Evolutionary conservation across 2,888 invertebrate species (phyloP), one percentile per base, ranked within the genome.

Genomic region (Hirtodrosophila alboralis): DNA sequence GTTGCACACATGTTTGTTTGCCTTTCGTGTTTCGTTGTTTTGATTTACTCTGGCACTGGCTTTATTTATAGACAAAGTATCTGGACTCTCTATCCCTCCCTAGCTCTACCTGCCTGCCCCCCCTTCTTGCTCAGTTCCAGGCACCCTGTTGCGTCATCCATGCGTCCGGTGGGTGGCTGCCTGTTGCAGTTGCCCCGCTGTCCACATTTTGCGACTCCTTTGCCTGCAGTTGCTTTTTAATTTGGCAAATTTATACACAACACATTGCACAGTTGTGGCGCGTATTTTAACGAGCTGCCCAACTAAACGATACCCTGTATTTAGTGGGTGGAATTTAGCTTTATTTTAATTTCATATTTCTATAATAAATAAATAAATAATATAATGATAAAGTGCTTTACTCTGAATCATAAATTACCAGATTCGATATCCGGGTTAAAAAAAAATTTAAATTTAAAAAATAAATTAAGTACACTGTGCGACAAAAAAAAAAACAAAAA

Each of bases 71-170:
- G 84, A 85, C 78, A 78, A 71, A 73, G 74, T 70, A 74, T 41
- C 36, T n/a, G n/a, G n/a, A n/a, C n/a, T 10, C 44, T 18, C n/a
- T 23, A 0, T 12, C 6, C 4, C 31, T 12, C 37, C 30, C 27
- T n/a, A 23, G 6, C 16, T 13, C 10, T 30, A 1, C 14, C 28
- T 10, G n/a, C n/a, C n/a, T n/a, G n/a, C n/a, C n/a, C n/a, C n/a
- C n/a, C n/a, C n/a, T n/a, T n/a, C n/a, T n/a, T n/a, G n/a, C n/a
- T n/a, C n/a, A n/a, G n/a, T n/a, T n/a, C n/a, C 34, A 36, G 78
- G 76, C 79, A 71, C 87, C 87, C 88, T 86, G 87, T 87, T 88
- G 88, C 87, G 88, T 88, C 88, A 88, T 87, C 79, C 68, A 75
- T 70, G 75, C 63, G 70, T 84, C 75, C 84, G 70, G 84, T 84